Evolutionary conservation across 1,140 invertebrate genomes (phyloP), one percentile per base, ranked within the genome.

Genomic region (Aporrectodea caliginosa): DNA sequence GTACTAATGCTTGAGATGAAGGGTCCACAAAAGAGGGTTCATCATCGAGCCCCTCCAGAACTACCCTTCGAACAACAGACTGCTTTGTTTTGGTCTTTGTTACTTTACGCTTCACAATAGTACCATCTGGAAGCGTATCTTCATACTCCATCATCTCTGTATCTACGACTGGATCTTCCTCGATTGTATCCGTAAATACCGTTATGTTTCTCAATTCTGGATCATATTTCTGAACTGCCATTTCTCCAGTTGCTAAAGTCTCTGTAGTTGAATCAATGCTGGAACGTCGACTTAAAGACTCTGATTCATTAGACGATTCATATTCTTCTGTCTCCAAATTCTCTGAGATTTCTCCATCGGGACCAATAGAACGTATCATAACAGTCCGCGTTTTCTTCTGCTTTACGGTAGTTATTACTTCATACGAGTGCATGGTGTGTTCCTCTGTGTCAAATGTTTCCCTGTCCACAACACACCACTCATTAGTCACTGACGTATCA

Each of bases 341-440:
- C 43, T 81, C 80, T 43, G 77, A 79, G 27, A 81, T 76, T 70
- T 81, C 80, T 35, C 80, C 80, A 73, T 81, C 80, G 2, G 80
- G 80, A 22, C 80, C 80, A 43, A 81, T 72, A 35, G 78, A 35
- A 35, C 80, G 80, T 27, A 78, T 78, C 58, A 76, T 76, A 27
- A 35, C 75, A 32, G 35, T 34, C 35, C 75, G 34, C 2, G 29
- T 1, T 58, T 76, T 76, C 16, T 22, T 43, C 29, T n/a, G 22
- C 16, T 35, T 35, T 76, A 22, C 43, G 22, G 34, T 35, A 76
- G 30, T 35, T n/a, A 22, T 35, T 0, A 35, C 75, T 35, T 76
- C 43, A 68, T 76, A 22, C 6, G 29, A 35, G 27, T 29, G 1
- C 14, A 32, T 76, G 32, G 32, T 35, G n/a, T 76, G 16, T 68